Base-by-base conservation (phyloP, 2,113 vertebrate genomes). In the Thinocorus orbignyianus region DNA sequence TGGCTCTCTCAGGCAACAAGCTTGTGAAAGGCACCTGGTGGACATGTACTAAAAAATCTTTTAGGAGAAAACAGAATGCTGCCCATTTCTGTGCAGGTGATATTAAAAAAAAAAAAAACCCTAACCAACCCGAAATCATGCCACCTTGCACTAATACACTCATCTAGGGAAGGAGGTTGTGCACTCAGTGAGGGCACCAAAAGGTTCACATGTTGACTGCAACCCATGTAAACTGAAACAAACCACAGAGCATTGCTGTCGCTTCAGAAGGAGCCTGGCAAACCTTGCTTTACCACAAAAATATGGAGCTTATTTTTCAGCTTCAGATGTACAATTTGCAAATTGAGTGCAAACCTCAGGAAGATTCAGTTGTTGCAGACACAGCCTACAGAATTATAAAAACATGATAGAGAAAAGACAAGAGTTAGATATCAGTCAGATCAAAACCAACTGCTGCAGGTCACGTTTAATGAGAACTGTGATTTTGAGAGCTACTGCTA, bases 261-360 rank as follows among this genome's bases (percentile, higher is more conserved):
- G 0, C 70, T 95, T 87, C 62, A 91, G 49, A 82, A 80, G 41
- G 54, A 57, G 54, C 62, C 44, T 88, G 91, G 84, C 58, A 94
- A 94, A 77, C 78, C 66, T 82, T 4, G 0, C 41, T 69, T 76
- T 14, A 92, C 93, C 92, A 91, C 95, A 95, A 20, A 97, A 93
- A 87, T 30, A 95, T 7, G 25, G 37, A 93, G 70, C 70, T 92
- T 91, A 82, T 82, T 95, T 95, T 94, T 87, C 89, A 93, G 28
- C 66, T 91, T 91, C 81, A 88, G 78, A 92, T 51, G 74, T 73
- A 91, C 58, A 62, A 69, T 90, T 86, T 88, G 49, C 71, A 95
- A 89, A 87, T 28, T 61, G 31, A 95, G 85, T 76, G 73, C 44
- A 94, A 95, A 93, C 61, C 70, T 91, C 92, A 64, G 42, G 86